Evolutionary conservation across 53 echinoderm and acorn worm genomes (phyloP).

Genomic region (Glandiceps talaboti): DNA sequence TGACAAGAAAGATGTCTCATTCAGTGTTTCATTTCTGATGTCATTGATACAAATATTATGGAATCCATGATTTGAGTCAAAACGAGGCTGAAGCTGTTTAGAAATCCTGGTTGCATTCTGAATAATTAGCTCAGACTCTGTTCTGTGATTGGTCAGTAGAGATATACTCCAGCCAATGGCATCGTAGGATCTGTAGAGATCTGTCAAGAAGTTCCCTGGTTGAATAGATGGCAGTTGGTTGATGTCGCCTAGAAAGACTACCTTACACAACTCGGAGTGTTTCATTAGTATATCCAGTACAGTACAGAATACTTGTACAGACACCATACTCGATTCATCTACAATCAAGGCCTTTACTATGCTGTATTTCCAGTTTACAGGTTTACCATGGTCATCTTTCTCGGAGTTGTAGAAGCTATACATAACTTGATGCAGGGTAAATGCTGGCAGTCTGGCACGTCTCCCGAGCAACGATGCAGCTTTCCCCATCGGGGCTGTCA

Average conservation of each 20-base stretch:
- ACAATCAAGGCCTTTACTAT: conserved; percentile 33
- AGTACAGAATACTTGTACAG: conserved; percentile 19
- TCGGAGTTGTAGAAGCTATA: conserved; percentile 7
- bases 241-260: conserved; percentile 42
- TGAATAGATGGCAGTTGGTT: conserved; percentile 46
- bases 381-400: background rate
- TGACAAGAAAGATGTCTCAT: background rate
- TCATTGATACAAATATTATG: background rate
- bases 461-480: conserved; percentile 38
- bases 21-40: background rate
- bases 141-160: conserved; percentile 33
- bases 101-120: conserved; percentile 35
- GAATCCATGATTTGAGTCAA: conserved; percentile 12
- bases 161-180: conserved; percentile 9
- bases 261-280: conserved; percentile 25
- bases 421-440: conserved; percentile 28
- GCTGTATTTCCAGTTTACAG: conserved; percentile 7
- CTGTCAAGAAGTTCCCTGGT: conserved; percentile 41
- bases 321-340: conserved; percentile 62
- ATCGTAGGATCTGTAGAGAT: conserved; percentile 15
- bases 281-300: conserved; percentile 20
- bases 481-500: conserved; percentile 54
- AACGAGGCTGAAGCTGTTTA: conserved; percentile 13
- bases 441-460: conserved; percentile 12
- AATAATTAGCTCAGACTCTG: conserved; percentile 28